Evolutionary conservation across 1,140 invertebrate genomes (phyloP).

Genomic region (Pteromalus puparum): DNA sequence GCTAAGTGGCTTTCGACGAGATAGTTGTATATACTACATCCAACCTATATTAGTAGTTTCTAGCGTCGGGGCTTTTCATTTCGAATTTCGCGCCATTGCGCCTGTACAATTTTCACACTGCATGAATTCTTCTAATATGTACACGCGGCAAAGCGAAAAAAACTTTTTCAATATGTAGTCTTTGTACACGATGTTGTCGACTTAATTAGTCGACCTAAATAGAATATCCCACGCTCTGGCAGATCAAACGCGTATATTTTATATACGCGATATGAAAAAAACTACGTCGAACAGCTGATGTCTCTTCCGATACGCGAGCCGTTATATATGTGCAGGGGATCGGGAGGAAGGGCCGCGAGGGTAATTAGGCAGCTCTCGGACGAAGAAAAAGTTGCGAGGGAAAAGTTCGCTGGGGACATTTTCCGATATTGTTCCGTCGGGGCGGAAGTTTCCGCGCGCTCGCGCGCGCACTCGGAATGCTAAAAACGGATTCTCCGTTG

Average conservation of each 20-base stretch:
- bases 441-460: not conserved
- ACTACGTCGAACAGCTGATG: not conserved
- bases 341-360: not conserved
- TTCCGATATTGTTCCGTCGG: constrained; percentile 19
- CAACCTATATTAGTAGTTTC: too few species aligned
- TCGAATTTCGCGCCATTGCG: too few species aligned
- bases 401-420: constrained; percentile 7
- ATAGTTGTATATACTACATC: too few species aligned
- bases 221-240: not conserved
- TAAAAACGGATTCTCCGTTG: not conserved
- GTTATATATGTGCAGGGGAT: not conserved
- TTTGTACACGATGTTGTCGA: too few species aligned
- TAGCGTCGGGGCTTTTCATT: too few species aligned
- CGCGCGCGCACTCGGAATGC: not conserved
- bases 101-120: too few species aligned
- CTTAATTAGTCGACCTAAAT: not conserved
- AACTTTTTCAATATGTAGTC: too few species aligned
- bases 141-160: too few species aligned
- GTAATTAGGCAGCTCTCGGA: not conserved
- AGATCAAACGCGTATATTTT: not conserved
- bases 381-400: not conserved
- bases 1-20: not conserved
- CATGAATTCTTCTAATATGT: too few species aligned
- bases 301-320: not conserved
- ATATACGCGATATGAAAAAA: not conserved